Conservation (phyloP, 2,888 invertebrate species). For the Cheiracanthium punctorium region DNA sequence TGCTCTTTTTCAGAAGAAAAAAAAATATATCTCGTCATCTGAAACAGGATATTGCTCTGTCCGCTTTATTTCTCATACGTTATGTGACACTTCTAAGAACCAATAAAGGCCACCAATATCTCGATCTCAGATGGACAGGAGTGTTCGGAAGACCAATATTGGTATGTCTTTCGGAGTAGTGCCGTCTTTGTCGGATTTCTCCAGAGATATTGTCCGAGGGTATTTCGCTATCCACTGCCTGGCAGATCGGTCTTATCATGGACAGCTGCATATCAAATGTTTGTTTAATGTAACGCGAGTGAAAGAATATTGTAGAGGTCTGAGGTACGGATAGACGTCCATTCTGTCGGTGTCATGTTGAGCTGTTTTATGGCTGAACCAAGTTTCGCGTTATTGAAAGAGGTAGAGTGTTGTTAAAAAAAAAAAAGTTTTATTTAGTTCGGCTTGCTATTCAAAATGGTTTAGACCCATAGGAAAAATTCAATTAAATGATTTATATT, state of each 20-base stretch:
- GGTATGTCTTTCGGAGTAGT: background rate
- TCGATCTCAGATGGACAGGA: background rate
- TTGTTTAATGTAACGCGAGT: background rate
- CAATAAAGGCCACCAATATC: slow-evolving; percentile 14
- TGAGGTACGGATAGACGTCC: too few species aligned
- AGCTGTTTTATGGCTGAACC: too few species aligned
- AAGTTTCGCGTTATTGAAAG: too few species aligned
- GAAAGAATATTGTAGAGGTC: background rate
- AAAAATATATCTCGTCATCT: slow-evolving; percentile 45
- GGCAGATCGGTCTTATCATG: background rate
- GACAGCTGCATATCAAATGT: background rate
- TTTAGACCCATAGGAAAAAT: too few species aligned
- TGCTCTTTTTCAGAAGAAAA: slow-evolving; percentile 36
- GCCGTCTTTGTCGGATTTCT: background rate
- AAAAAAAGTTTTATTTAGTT: too few species aligned
- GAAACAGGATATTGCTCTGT: slow-evolving; percentile 16
- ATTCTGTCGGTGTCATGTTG: too few species aligned
- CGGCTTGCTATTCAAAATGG: too few species aligned
- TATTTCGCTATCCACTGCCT: background rate
- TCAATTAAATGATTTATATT: too few species aligned
- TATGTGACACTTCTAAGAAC: background rate
- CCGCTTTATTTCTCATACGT: slow-evolving; percentile 1
- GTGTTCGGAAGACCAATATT: background rate
- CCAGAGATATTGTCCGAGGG: background rate
- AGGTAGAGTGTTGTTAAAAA: too few species aligned